Percentiles rank a stretch among this genome's conserved stretches.
Conservation (phyloP, 2,797 vertebrate genomes). For the Pteronotus mesoamericanus region DNA sequence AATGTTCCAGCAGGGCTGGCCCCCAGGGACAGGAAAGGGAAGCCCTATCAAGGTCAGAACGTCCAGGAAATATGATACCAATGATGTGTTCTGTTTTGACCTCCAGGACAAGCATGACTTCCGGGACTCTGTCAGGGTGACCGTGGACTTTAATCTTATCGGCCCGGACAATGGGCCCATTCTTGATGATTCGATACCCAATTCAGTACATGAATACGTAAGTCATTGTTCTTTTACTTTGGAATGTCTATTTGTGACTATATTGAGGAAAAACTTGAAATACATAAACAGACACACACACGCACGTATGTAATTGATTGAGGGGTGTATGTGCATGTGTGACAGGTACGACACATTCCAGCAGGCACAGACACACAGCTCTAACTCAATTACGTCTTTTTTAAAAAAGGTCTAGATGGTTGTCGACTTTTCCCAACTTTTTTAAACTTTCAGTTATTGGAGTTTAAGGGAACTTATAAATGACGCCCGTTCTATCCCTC, state of each 20-base stretch:
- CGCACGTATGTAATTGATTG: neutral
- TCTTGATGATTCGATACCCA: conserved; percentile 89
- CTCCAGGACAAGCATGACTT: conserved; percentile 92
- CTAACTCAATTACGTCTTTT: neutral
- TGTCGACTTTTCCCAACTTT: neutral
- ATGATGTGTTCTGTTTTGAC: conserved; percentile 41
- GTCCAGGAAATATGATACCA: neutral
- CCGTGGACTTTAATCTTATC: conserved; percentile 89
- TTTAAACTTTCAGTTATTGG: neutral
- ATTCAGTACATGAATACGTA: conserved; percentile 91
- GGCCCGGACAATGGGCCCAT: conserved; percentile 91
- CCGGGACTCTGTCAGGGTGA: conserved; percentile 91
- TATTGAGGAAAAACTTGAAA: neutral
- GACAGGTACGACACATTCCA: neutral
- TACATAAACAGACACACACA: neutral
- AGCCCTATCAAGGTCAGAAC: neutral
- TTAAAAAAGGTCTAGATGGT: neutral
- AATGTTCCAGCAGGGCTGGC: neutral
- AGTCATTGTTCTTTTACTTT: conserved; percentile 69
- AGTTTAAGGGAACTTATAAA: neutral
- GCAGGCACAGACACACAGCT: neutral
- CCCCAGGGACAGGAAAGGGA: neutral
- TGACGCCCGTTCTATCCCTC: neutral
- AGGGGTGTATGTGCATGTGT: no score
- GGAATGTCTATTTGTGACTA: neutral